A percentile compares a stretch with the other conserved stretches of the same genome.
phyloP scores from a whole-genome alignment of 2,888 invertebrate species.

The Tricholauxania praeusta region DNA sequence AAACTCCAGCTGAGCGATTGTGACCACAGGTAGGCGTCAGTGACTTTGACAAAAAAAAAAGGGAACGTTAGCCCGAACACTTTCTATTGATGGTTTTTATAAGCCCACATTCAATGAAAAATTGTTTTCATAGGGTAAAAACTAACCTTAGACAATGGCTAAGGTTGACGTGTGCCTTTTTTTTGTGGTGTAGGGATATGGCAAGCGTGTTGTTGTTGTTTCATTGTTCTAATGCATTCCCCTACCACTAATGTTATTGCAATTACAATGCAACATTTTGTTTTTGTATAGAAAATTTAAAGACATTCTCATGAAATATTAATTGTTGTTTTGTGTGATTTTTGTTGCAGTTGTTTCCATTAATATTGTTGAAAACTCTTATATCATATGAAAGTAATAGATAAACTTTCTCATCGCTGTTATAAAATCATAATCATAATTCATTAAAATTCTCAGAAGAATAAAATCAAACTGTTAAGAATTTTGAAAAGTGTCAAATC shows the following conservation, averaged over 20 bases:
- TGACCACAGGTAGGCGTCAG: conserved; percentile 25
- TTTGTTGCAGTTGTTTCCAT: background rate
- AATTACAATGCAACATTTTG: conserved; percentile 27
- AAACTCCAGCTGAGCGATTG: conserved; percentile 48
- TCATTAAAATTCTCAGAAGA: background rate
- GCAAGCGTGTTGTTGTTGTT: conserved; percentile 5
- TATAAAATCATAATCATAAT: conserved; percentile 6
- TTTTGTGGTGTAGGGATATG: conserved; percentile 8
- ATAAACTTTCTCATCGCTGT: background rate
- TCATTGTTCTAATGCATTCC: background rate
- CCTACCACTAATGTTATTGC: conserved; percentile 15
- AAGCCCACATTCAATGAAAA: conserved; percentile 42
- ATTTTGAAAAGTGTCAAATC: background rate
- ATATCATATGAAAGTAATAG: background rate
- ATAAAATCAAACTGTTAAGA: background rate
- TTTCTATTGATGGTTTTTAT: conserved; percentile 34
- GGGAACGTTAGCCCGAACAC: background rate
- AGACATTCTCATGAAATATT: conserved; percentile 4
- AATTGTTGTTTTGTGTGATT: background rate
- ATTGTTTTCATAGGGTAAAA: background rate
- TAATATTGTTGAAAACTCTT: background rate
- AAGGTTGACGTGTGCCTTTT: conserved; percentile 43
- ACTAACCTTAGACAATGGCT: conserved; percentile 44
- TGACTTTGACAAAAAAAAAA: conserved; percentile 25
- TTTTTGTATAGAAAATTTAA: background rate